phyloP scores from a whole-genome alignment of 1,140 invertebrate genomes.

The Lepidurus couesii region DNA sequence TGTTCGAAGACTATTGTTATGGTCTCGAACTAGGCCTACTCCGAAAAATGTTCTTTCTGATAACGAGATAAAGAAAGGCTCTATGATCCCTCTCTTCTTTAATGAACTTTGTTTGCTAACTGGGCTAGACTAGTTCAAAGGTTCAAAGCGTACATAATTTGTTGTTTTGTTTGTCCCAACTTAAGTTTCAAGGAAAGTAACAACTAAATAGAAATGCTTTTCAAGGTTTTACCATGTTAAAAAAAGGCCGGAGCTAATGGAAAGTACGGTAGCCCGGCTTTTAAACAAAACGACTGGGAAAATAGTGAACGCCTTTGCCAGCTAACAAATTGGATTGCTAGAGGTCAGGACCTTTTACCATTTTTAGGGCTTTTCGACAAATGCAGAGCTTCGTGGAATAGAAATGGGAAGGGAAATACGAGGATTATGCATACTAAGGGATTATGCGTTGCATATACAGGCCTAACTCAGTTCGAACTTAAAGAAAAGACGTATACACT shows the following conservation, averaged over 20 bases:
- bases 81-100: background rate
- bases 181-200: background rate
- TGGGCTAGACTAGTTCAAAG: background rate
- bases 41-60: background rate
- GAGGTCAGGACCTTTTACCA: background rate
- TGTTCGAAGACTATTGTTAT: background rate
- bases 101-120: background rate
- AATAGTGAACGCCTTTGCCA: background rate
- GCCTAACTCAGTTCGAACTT: background rate
- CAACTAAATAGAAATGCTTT: too few relatives aligned
- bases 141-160: background rate
- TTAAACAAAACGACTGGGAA: background rate
- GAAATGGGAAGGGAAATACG: background rate
- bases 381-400: background rate
- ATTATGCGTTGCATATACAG: background rate
- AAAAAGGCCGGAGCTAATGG: too few relatives aligned
- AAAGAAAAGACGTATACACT: background rate
- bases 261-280: background rate
- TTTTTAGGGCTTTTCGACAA: background rate
- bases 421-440: background rate
- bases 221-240: too few relatives aligned
- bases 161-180: background rate
- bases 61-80: background rate
- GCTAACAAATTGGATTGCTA: conserved; percentile 3
- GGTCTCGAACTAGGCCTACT: background rate